Evolutionary conservation across 2,797 vertebrate genomes (phyloP).

Genomic region (Eulemur mongoz): DNA sequence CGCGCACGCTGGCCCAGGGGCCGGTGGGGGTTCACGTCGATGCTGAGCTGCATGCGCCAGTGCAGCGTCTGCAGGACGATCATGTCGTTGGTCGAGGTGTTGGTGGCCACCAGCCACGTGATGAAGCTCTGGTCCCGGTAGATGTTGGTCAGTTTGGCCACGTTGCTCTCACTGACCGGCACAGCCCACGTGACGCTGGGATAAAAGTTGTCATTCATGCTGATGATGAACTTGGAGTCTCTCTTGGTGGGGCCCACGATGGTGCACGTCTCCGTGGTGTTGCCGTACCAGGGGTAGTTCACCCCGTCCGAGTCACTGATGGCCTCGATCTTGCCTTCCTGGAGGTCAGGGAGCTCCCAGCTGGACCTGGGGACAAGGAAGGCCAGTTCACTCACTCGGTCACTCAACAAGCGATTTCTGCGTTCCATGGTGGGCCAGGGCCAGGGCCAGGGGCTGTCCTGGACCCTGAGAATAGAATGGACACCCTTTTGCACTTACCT

Average conservation of each 20-base stretch:
- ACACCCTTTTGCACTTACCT: not conserved
- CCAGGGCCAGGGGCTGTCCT: too few relatives aligned
- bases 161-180: conserved; percentile 95
- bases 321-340: conserved; percentile 93
- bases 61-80: conserved; percentile 95
- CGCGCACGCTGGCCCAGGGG: conserved; percentile 93
- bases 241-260: conserved; percentile 95
- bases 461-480: not conserved
- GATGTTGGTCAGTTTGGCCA: conserved; percentile 95
- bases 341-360: conserved; percentile 97
- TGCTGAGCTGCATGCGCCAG: conserved; percentile 97
- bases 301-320: conserved; percentile 98
- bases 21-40: conserved; percentile 92
- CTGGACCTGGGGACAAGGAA: conserved; percentile 90
- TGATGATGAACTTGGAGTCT: conserved; percentile 94
- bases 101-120: conserved; percentile 98
- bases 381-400: not conserved
- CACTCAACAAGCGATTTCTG: not conserved
- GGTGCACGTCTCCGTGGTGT: conserved; percentile 97
- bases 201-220: conserved; percentile 99
- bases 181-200: conserved; percentile 99
- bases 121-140: conserved; percentile 97
- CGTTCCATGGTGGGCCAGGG: rapidly evolving
- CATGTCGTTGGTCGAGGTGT: conserved; percentile 92
- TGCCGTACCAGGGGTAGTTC: conserved; percentile 99